Base-by-base conservation (phyloP, 2,797 vertebrate genomes). In the Tokudaia tokunoshimensis region DNA sequence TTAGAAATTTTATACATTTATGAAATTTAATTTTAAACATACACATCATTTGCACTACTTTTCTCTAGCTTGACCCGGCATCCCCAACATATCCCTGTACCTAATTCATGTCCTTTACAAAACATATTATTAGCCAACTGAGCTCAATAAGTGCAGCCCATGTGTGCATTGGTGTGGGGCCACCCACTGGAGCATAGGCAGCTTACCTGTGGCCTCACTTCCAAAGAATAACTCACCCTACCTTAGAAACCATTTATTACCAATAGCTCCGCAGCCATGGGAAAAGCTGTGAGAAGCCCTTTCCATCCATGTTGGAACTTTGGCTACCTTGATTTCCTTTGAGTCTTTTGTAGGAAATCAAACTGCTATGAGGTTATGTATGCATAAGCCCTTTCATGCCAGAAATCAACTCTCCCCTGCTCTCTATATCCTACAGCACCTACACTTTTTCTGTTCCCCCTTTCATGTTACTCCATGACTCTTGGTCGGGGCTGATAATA, bases 181-280 rank as follows among this genome's bases (percentile, higher is more conserved):
- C 34, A 52, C 0, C 6, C 20, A 9, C 31, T 55, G 47, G 11
- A 70, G 7, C 44, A 52, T 24, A 34, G 3, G 19, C 3, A 67
- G 88, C 34, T 93, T 90, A 94, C 11, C n/a, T n/a, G 31, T 50
- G 47, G 11, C 63, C 63, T 50, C 31, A 85, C 29, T 85, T 67
- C 5, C 29, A 50, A 24, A 24, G 44, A 67, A 11, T n/a, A 31
- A 24, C 63, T 67, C 31, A n/a, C 20, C 31, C 19, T 10, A 34
- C 9, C 10, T n/a, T 67, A 86, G 20, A 34, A n/a, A 15, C 47
- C 22, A 26, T 37, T n/a, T 52, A 24, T 20, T 70, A 44, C 3
- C 12, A n/a, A n/a, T 37, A 37, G 20, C 34, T 37, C 12, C 34
- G 55, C 13, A 52, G 7, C 8, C 26, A n/a, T 50, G 7, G 50